Percentiles rank a stretch among this genome's conserved stretches.
Evolutionary conservation across 1,140 invertebrate genomes (phyloP).

Genomic region (Himalopsyche phryganea): DNA sequence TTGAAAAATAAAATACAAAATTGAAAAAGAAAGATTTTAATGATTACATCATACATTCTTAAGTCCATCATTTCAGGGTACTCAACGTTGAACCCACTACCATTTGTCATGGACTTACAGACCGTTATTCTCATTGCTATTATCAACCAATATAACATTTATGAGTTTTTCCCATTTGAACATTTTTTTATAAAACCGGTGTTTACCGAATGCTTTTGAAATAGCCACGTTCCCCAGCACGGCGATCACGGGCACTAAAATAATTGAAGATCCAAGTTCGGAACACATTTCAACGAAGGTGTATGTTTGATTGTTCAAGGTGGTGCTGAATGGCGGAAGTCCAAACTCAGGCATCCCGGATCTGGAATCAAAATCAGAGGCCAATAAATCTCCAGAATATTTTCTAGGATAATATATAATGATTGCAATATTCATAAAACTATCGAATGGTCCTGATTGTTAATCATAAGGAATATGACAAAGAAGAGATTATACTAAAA

Average conservation of each 20-base stretch:
- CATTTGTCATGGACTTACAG: no score
- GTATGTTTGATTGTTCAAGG: conserved; percentile 56
- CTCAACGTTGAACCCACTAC: no score
- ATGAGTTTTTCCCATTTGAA: no score
- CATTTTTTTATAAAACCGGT: no score
- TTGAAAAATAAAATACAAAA: no score
- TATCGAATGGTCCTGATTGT: not conserved
- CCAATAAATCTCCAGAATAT: no score
- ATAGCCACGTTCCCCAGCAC: conserved; percentile 83
- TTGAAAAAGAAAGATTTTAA: no score
- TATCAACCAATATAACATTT: no score
- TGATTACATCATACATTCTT: no score
- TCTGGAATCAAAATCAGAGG: conserved; percentile 37
- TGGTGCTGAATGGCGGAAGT: conserved; percentile 62
- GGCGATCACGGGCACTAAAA: conserved; percentile 76
- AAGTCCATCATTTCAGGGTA: no score
- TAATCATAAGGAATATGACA: not conserved
- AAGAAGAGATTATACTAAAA: no score
- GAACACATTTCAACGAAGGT: conserved; percentile 64
- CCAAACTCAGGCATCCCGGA: conserved; percentile 63
- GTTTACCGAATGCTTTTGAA: conserved; percentile 79
- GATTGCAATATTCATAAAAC: not conserved
- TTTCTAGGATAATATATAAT: not conserved
- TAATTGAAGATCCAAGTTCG: conserved; percentile 70
- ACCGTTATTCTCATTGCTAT: no score